These are phyloP conservation scores for Chromobotia macracanthus DNA, from an alignment of 2,797 vertebrate species.

Conservation along the genomic window DNA sequence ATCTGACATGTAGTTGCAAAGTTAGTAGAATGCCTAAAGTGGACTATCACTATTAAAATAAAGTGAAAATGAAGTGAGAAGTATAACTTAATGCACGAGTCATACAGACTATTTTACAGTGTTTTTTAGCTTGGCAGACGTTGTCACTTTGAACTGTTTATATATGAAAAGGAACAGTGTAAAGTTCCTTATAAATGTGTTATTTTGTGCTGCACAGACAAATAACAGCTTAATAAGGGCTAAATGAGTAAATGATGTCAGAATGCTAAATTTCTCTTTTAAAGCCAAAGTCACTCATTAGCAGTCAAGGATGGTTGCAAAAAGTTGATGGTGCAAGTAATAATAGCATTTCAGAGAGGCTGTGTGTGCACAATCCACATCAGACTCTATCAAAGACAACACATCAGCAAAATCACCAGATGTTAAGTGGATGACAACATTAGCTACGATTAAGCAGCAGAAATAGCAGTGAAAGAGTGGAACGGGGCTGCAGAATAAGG, in stretches of 20 bases:
- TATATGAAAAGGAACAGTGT: neutral
- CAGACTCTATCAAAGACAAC: slow-evolving; percentile 14
- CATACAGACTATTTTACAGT: neutral
- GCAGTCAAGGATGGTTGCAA: slow-evolving; percentile 23
- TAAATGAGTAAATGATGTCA: neutral
- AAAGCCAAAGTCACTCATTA: slow-evolving; percentile 40
- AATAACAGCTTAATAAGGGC: neutral
- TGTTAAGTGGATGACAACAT: slow-evolving; percentile 27
- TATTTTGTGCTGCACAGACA: neutral
- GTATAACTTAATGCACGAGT: neutral
- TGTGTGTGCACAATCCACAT: neutral
- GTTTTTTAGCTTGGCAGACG: neutral
- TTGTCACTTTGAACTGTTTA: neutral
- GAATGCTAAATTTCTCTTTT: neutral
- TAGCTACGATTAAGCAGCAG: slow-evolving; percentile 12
- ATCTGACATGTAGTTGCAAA: too few species aligned
- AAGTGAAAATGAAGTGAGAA: too few species aligned
- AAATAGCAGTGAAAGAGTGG: slow-evolving; percentile 12
- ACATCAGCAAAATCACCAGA: slow-evolving; percentile 20
- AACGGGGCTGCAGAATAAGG: slow-evolving; percentile 7
- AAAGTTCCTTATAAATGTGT: neutral
- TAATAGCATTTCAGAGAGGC: neutral
- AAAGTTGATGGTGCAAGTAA: slow-evolving; percentile 51
- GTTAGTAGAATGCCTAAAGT: too few species aligned
- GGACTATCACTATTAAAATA: too few species aligned